Base-by-base conservation (phyloP, 2,113 vertebrate species). In the Benitochromis conjunctus region DNA sequence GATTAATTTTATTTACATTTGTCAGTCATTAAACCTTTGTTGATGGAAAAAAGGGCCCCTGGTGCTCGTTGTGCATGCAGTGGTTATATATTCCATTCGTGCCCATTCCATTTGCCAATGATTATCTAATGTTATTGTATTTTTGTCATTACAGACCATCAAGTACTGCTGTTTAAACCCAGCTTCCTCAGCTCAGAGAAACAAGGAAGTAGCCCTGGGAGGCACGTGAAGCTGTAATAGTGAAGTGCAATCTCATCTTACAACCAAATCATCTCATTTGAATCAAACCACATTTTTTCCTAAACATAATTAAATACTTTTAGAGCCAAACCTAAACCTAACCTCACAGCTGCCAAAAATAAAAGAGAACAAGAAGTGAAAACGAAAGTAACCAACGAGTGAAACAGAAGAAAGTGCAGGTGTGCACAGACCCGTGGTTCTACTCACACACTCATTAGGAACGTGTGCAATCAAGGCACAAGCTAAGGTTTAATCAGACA, bases 151-250 rank as follows among this genome's bases (percentile, higher is more conserved):
- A 76, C 69, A 76, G 43, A 31, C 9, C 66, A 48, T 74, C 66
- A 74, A 26, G 48, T 74, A 48, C 9, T 51, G 43, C 16, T 51
- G 43, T 51, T 51, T 31, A 31, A 46, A 19, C 24, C 43, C 21
- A 74, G 9, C 43, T 48, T 19, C 24, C 26, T 48, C 14, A 1
- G 6, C 24, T 31, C 24, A 76, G 43, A 11, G 69, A 76, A 51
- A 76, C 16, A 71, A 46, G 41, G 66, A 18, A 10, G 13, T 26
- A 43, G 21, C 38, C n/a, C 66, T 18, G 66, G 36, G 62, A 69
- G n/a, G 7, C 21, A 9, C 3, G 7, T 0, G 0, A 13, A 24
- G 38, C 38, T 48, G 14, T 24, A 48, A 5, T 6, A 48, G 46
- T 14, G 14, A 11, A 46, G 43, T 11, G 12, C 43, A 46, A 48